Percentiles rank a stretch among this genome's conserved stretches.
Evolutionary conservation across 1,140 invertebrate genomes (phyloP).

Genomic region (Aphis gossypii): DNA sequence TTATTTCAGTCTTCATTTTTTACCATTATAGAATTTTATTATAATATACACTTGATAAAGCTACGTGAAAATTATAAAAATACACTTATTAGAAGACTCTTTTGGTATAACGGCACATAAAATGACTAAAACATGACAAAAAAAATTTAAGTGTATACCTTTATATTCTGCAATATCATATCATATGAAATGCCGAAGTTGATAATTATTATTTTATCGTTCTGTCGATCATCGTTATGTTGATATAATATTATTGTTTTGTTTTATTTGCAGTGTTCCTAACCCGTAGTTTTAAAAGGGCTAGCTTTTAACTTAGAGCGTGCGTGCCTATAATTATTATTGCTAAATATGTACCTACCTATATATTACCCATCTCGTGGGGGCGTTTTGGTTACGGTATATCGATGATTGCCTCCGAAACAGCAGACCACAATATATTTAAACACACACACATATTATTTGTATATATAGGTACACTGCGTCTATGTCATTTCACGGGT

Average conservation of each 20-base stretch:
- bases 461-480: neutral
- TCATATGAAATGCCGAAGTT: neutral
- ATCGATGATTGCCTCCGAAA: neutral
- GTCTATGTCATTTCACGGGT: constrained; percentile 33
- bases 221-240: neutral
- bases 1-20: neutral
- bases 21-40: neutral
- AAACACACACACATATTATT: neutral
- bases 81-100: neutral
- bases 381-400: neutral
- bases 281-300: neutral
- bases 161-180: neutral
- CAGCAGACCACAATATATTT: neutral
- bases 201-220: neutral
- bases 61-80: neutral
- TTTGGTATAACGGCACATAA: neutral
- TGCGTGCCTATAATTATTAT: neutral
- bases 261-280: neutral
- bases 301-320: neutral
- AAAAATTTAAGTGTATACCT: neutral
- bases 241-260: neutral
- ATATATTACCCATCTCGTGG: neutral
- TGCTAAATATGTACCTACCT: neutral
- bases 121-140: neutral
- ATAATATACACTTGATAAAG: neutral